Percentiles rank a stretch among this genome's conserved stretches.
These are phyloP conservation scores for Orchestia grillus DNA, from an alignment of 1,140 invertebrate genomes.

Conservation along the genomic window DNA sequence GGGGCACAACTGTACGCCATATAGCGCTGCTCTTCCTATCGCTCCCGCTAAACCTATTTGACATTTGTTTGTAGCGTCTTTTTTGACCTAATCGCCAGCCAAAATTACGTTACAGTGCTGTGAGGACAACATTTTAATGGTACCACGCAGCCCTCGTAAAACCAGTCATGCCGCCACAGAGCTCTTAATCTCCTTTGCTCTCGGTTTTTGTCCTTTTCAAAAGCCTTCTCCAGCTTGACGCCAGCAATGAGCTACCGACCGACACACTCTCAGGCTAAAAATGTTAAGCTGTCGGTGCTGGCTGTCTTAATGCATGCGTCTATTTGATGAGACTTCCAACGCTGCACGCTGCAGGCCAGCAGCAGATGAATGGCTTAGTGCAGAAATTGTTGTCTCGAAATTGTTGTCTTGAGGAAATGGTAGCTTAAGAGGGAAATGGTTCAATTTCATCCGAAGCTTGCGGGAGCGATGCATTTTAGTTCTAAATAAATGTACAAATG, in stretches of 20 bases:
- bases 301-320: background rate
- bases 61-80: conserved; percentile 34
- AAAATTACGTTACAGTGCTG: conserved; percentile 46
- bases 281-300: background rate
- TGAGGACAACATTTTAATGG: conserved; percentile 46
- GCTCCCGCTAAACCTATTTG: conserved; percentile 34
- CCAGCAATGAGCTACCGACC: conserved; percentile 9
- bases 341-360: background rate
- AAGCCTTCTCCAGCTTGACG: background rate
- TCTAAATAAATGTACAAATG: background rate
- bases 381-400: background rate
- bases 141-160: conserved; percentile 43
- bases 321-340: background rate
- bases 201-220: conserved; percentile 10
- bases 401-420: background rate
- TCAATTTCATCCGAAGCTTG: background rate
- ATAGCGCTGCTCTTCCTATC: background rate
- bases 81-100: conserved; percentile 40
- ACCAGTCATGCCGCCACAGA: conserved; percentile 13
- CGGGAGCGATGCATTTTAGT: background rate
- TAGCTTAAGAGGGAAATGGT: background rate
- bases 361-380: background rate
- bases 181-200: conserved; percentile 36
- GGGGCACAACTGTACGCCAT: background rate
- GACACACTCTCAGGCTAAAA: background rate